Percentiles rank a stretch among this genome's conserved stretches.
phyloP scores from a whole-genome alignment of 2,113 vertebrate genomes.

The Narcine bancroftii region DNA sequence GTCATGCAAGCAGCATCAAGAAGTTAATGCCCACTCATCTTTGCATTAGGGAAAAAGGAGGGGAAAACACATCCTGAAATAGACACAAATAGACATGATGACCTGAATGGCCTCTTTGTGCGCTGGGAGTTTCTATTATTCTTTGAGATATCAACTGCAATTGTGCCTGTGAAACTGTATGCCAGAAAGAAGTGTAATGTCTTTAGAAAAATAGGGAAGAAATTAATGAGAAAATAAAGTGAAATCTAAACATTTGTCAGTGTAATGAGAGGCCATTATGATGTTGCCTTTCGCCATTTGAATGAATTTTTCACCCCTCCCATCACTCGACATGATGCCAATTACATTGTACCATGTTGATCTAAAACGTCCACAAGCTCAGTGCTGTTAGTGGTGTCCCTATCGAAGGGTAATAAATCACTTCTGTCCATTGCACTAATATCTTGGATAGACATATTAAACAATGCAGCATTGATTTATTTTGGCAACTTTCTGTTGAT shows the following conservation, averaged over 20 bases:
- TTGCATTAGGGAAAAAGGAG: background rate
- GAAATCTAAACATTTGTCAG: background rate
- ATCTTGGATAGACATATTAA: background rate
- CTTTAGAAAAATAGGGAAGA: background rate
- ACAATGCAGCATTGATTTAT: conserved; percentile 1
- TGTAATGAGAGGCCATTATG: background rate
- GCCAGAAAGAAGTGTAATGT: background rate
- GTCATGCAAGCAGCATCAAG: background rate
- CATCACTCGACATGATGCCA: background rate
- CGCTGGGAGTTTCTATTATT: too few species aligned
- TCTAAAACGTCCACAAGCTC: background rate
- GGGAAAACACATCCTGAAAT: background rate
- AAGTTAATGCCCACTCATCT: background rate
- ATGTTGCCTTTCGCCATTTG: conserved; percentile 2
- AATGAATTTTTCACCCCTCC: background rate
- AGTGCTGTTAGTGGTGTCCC: background rate
- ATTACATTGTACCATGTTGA: background rate
- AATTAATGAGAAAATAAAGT: background rate
- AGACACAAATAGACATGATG: too few species aligned
- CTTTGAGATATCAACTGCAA: background rate
- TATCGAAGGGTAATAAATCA: background rate
- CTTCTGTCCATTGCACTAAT: background rate
- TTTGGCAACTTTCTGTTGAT: background rate
- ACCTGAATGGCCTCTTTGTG: too few species aligned
- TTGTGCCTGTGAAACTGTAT: background rate